These are phyloP conservation scores for Xiphias gladius DNA, from an alignment of 2,113 vertebrate species.

Conservation along the genomic window DNA sequence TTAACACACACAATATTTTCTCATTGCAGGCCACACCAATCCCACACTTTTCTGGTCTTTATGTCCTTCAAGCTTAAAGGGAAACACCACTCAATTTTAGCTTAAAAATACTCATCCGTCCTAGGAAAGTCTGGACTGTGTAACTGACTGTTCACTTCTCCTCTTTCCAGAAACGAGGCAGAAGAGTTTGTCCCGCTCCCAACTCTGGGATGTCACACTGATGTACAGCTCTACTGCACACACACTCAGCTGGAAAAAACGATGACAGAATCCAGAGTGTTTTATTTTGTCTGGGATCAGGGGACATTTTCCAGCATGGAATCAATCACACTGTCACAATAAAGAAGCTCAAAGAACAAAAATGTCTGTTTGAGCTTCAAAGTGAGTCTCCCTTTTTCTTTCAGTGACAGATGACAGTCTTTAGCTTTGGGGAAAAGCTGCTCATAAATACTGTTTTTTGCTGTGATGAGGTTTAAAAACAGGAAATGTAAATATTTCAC, in stretches of 20 bases:
- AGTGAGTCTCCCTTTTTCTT: conserved; percentile 37
- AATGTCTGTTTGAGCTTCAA: conserved; percentile 57
- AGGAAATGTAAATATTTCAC: conserved; percentile 56
- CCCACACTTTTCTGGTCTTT: conserved; percentile 30
- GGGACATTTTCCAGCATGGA: conserved; percentile 75
- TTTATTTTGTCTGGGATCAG: conserved; percentile 73
- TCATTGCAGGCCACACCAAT: conserved; percentile 59
- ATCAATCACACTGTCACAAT: conserved; percentile 74
- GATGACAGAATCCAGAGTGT: conserved; percentile 71
- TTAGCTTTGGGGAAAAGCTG: conserved; percentile 50
- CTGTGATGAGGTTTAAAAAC: conserved; percentile 46
- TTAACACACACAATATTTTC: conserved; percentile 20
- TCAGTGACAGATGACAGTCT: conserved; percentile 55
- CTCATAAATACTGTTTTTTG: conserved; percentile 60
- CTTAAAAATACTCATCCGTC: conserved; percentile 30
- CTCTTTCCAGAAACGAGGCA: conserved; percentile 23
- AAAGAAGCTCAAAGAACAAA: conserved; percentile 60
- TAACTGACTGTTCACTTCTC: conserved; percentile 15
- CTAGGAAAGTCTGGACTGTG: conserved; percentile 15
- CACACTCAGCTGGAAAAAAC: conserved; percentile 65
- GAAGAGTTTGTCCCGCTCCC: conserved; percentile 45
- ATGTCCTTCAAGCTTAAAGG: conserved; percentile 53
- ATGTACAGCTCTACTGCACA: conserved; percentile 56
- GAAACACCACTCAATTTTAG: conserved; percentile 55
- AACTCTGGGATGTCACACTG: conserved; percentile 47